Percentiles rank a stretch among this genome's conserved stretches.
These are phyloP conservation scores for Odocoileus virginianus DNA, from an alignment of 2,113 vertebrate genomes.

Conservation along the genomic window DNA sequence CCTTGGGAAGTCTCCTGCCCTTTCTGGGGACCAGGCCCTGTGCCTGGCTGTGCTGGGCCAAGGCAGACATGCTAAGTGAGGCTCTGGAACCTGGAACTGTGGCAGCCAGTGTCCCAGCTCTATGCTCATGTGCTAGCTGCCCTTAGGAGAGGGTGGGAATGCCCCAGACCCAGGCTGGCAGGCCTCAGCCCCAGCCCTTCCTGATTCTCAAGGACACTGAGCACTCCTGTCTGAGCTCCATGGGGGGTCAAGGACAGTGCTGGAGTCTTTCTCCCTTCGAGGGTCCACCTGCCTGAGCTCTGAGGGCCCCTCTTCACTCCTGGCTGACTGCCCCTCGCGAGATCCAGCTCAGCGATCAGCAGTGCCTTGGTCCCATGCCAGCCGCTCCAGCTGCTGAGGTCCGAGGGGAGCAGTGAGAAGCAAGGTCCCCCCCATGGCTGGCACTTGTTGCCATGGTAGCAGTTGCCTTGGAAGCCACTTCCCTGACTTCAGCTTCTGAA, in stretches of 20 bases:
- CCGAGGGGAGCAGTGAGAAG: slow-evolving; percentile 4
- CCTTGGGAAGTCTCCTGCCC: neutral
- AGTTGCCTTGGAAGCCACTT: slow-evolving; percentile 73
- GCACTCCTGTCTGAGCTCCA: neutral
- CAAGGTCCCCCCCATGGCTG: slow-evolving; percentile 27
- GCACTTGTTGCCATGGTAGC: slow-evolving; percentile 67
- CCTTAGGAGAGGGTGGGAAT: neutral
- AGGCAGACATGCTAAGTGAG: neutral
- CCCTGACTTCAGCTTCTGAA: slow-evolving; percentile 52
- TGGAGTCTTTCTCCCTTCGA: neutral
- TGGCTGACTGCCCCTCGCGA: neutral
- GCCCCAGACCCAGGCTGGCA: neutral
- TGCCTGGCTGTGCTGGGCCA: neutral
- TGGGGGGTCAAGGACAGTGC: neutral
- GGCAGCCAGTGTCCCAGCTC: neutral
- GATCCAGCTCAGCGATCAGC: neutral
- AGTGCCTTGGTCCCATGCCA: neutral
- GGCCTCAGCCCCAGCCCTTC: neutral
- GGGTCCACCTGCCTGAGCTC: neutral
- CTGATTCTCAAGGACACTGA: neutral
- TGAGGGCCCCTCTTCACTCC: neutral
- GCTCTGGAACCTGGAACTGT: neutral
- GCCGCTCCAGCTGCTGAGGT: slow-evolving; percentile 9
- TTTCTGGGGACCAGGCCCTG: neutral
- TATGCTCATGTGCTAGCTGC: neutral